Base-by-base conservation (phyloP, 2,797 vertebrate species). In the Rhinoraja longicauda region DNA sequence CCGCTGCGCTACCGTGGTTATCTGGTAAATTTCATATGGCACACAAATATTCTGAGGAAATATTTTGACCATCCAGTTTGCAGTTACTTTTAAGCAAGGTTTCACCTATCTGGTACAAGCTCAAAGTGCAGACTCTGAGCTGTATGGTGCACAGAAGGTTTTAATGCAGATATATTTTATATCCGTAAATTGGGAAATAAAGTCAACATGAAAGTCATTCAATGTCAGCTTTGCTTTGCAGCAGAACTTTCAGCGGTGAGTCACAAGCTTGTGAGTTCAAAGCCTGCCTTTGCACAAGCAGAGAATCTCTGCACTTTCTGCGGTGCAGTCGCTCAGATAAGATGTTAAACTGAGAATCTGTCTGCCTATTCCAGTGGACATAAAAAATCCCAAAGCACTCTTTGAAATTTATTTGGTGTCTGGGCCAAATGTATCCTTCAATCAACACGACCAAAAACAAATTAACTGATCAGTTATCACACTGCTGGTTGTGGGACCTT, bases 381-480 rank as follows among this genome's bases (percentile, higher is more conserved):
- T 64, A 36, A 67, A 88, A 64, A 15, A 64, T 67, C 84, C 57
- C 84, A 88, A 17, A 32, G 15, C 29, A 88, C 62, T 36, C 64
- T 62, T 86, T 88, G 84, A 88, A 88, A 64, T 88, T 36, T 32
- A 64, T 19, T 88, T 88, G 59, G n/a, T 67, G 29, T 88, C 17
- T 67, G n/a, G n/a, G 17, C 84, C 84, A 88, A 88, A 36, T 67
- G 5, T 36, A 88, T 64, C n/a, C 59, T 32, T 88, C 62, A 36
- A 88, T 88, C 59, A 88, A 67, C 62, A 88, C 8, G 15, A 88
- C 15, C 59, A 88, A 67, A 84, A 67, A 88, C 15, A 88, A 32
- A 88, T 67, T 88, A 67, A 88, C 84, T 88, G 59, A n/a, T 62
- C 59, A 64, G 64, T 88, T 62, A 88, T 88, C 84, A 67, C 84